phyloP scores from a whole-genome alignment of 2,113 vertebrate genomes.

The Pseudopodoces humilis region DNA sequence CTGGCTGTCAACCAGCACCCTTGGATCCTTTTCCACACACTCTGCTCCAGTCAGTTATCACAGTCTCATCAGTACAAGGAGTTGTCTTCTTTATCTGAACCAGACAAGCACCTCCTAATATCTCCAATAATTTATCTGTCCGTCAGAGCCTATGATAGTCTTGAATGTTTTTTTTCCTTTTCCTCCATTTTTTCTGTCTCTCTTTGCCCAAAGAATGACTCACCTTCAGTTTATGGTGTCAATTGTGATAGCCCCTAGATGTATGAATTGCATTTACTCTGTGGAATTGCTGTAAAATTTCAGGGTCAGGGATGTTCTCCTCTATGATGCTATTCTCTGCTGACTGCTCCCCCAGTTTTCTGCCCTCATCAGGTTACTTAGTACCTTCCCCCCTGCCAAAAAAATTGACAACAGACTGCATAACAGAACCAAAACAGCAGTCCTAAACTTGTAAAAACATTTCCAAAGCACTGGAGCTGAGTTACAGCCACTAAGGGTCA shows the following conservation, averaged over 20 bases:
- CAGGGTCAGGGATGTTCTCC: neutral
- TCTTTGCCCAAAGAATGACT: neutral
- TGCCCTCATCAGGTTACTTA: neutral
- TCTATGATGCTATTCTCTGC: neutral
- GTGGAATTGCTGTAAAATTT: neutral
- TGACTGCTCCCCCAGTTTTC: neutral
- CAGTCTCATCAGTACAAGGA: neutral
- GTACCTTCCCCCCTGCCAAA: accelerated
- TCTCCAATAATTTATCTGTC: neutral
- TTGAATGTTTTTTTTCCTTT: neutral
- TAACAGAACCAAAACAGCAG: neutral
- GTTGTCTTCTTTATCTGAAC: neutral
- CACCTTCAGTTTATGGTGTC: neutral
- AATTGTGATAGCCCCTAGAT: neutral
- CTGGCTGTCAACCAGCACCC: neutral
- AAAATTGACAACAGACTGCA: neutral
- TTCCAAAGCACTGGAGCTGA: neutral
- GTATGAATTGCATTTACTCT: neutral
- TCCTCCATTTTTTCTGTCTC: neutral
- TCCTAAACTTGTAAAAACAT: neutral
- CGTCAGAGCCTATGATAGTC: neutral
- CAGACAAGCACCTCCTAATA: neutral
- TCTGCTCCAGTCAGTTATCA: neutral
- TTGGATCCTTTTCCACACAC: neutral
- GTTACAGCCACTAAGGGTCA: conserved; percentile 38